These are phyloP conservation scores for Merodon equestris DNA, from an alignment of 2,888 invertebrate species.

Conservation along the genomic window DNA sequence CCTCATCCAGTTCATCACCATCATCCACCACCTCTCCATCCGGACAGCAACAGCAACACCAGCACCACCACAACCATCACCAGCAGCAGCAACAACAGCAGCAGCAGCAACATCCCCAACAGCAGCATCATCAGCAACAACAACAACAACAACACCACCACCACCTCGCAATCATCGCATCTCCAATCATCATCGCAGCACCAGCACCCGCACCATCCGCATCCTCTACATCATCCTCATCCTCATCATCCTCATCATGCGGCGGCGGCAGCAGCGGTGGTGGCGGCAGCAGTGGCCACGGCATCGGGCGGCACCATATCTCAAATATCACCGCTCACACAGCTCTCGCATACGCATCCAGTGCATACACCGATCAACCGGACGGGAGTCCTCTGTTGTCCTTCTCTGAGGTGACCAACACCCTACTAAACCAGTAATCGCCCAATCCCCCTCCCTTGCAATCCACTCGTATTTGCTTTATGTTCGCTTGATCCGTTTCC, in stretches of 20 bases:
- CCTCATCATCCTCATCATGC: conserved; percentile 64
- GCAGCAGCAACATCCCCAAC: conserved; percentile 65
- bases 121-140: conserved; percentile 64
- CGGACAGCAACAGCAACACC: conserved; percentile 69
- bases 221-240: conserved; percentile 68
- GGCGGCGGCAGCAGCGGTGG: conserved; percentile 65
- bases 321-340: conserved; percentile 79
- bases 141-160: conserved; percentile 69
- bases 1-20: conserved; percentile 74
- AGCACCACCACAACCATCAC: conserved; percentile 69
- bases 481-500: conserved; percentile 45
- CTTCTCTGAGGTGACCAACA: conserved; percentile 89
- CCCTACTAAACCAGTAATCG: conserved; percentile 83
- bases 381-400: conserved; percentile 87
- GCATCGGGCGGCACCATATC: conserved; percentile 74
- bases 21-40: conserved; percentile 74
- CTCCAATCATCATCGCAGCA: conserved; percentile 71
- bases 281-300: conserved; percentile 63
- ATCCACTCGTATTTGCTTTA: conserved; percentile 6
- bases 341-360: conserved; percentile 79
- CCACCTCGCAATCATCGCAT: conserved; percentile 75
- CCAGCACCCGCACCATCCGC: conserved; percentile 69
- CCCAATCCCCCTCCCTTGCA: not conserved
- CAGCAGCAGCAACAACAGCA: conserved; percentile 66
- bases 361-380: conserved; percentile 80